Evolutionary conservation across 53 echinoderm and acorn worm species (phyloP).

Genomic region (Antedon mediterranea): DNA sequence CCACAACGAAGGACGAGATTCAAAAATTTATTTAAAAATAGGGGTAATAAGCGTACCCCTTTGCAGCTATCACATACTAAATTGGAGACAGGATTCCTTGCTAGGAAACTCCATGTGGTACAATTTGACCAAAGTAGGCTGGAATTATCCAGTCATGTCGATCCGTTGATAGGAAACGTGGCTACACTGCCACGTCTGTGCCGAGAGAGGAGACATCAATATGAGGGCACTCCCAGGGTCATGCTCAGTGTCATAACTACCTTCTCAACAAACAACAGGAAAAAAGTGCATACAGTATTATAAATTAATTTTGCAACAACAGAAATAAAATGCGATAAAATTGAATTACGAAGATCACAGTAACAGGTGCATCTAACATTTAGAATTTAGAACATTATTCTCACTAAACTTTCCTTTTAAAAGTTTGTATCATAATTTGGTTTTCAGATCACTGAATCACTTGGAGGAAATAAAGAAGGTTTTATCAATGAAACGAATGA

Average conservation of each 20-base stretch:
- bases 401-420: too few species aligned
- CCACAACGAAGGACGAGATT: neutral
- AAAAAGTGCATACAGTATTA: neutral
- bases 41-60: neutral
- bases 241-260: too few species aligned
- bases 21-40: neutral
- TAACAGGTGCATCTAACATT: neutral
- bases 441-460: too few species aligned
- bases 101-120: neutral
- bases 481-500: too few species aligned
- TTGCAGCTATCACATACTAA: neutral
- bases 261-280: neutral
- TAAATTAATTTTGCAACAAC: neutral
- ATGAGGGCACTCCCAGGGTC: neutral
- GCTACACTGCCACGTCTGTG: neutral
- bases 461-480: too few species aligned
- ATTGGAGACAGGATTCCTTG: neutral
- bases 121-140: neutral
- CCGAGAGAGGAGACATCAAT: neutral
- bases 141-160: neutral
- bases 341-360: neutral
- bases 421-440: too few species aligned
- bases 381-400: too few species aligned
- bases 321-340: neutral
- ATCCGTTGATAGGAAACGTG: neutral